Percentiles rank a stretch among this genome's conserved stretches.
These are phyloP conservation scores for Archocentrus centrarchus DNA, from an alignment of 2,113 vertebrate species.

Conservation along the genomic window DNA sequence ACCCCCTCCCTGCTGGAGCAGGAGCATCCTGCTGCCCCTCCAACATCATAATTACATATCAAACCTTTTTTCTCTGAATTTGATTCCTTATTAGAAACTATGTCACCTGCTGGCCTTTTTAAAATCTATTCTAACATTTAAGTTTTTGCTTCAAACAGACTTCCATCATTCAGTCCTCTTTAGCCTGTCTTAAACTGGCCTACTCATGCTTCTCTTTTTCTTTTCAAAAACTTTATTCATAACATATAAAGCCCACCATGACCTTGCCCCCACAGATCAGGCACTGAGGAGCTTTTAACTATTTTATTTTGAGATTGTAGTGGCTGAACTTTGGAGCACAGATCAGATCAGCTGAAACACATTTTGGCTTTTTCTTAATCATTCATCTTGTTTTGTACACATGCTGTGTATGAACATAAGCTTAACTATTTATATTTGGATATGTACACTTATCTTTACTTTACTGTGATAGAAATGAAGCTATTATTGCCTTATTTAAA, in stretches of 20 bases:
- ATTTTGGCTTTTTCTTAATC: accelerated
- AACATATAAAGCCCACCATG: no score
- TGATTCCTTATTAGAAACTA: background rate
- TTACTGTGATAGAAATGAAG: background rate
- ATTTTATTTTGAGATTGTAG: background rate
- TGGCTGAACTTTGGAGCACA: no score
- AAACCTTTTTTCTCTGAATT: background rate
- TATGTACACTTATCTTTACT: accelerated
- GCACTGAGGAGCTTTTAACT: background rate
- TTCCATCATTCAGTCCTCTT: no score
- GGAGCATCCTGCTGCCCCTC: no score
- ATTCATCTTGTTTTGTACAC: background rate
- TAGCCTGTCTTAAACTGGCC: no score
- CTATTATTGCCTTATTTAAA: background rate
- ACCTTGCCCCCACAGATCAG: no score
- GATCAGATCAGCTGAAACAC: no score
- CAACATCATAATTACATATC: no score
- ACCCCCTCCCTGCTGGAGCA: no score
- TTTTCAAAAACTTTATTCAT: no score
- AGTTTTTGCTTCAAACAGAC: background rate
- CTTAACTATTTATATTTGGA: background rate
- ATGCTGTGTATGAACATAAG: background rate
- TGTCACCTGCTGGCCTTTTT: background rate
- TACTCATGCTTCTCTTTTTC: no score
- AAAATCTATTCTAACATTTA: background rate